Evolutionary conservation across 2,113 vertebrate species (phyloP), one percentile per base, ranked within the genome.

Genomic region (Psittacula cyanocephala): DNA sequence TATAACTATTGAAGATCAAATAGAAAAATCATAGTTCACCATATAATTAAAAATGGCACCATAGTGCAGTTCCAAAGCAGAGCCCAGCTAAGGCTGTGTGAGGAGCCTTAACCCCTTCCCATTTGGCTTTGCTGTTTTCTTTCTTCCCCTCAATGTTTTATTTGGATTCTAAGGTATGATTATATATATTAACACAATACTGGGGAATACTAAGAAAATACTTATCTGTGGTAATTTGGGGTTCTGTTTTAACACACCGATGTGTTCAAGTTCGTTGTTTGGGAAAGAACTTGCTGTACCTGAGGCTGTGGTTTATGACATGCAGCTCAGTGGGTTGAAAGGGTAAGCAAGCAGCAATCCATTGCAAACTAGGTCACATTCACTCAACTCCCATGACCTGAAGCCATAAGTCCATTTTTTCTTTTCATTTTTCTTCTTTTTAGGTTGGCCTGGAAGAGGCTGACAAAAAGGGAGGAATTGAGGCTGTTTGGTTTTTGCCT

Each of bases 191-290:
- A 81, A 64, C 28, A 67, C 75, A 68, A 41, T 37, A 35, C 18
- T 49, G 46, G 39, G 59, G 41, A 88, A n/a, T 53, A 12, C 9
- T 31, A 50, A 69, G 72, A 14, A 88, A 82, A 29, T 31, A 23
- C 20, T 47, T 37, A 28, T 17, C 53, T 46, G 19, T 24, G 57
- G 41, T 31, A 60, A 43, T 57, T 31, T 50, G 8, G 31, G 17
- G 9, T 18, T 71, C 17, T 47, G 17, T 35, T 82, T 44, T 33
- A 49, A 17, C 33, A 52, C 39, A 52, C 11, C 55, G n/a, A 7
- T 10, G 0, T 0, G 0, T 49, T 46, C 25, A 10, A 5, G n/a
- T 24, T 79, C 16, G 18, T 46, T 20, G 46, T 18, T 72, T 24
- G 28, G 68, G 57, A 31, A 75, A 27, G 64, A 11, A 23, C 22